Evolutionary conservation across 2,888 invertebrate species (phyloP).

Genomic region (Pachymerium ferrugineum): DNA sequence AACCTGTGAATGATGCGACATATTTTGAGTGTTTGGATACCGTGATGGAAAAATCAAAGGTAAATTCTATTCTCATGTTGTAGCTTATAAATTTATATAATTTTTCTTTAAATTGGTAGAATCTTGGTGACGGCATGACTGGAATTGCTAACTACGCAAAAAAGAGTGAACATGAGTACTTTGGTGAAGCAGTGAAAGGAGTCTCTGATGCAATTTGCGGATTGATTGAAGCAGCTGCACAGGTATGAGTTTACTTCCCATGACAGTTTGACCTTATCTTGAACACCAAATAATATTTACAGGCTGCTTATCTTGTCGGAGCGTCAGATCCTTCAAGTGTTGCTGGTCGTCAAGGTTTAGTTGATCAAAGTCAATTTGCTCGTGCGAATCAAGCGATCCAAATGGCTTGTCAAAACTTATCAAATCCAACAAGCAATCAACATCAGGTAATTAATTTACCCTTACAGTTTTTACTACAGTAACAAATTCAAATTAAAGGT

Average conservation of each 20-base stretch:
- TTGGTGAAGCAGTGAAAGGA: slow-evolving; percentile 73
- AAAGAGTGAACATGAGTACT: slow-evolving; percentile 74
- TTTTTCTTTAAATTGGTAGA: slow-evolving; percentile 40
- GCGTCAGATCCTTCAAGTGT: slow-evolving; percentile 85
- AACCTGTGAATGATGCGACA: slow-evolving; percentile 78
- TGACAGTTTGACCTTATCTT: background rate
- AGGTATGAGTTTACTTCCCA: slow-evolving; percentile 48
- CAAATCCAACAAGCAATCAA: slow-evolving; percentile 65
- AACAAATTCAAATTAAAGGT: slow-evolving; percentile 54
- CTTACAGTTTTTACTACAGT: slow-evolving; percentile 40
- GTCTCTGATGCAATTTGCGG: slow-evolving; percentile 86
- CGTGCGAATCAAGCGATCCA: slow-evolving; percentile 86
- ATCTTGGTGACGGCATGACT: slow-evolving; percentile 69
- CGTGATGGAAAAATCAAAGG: slow-evolving; percentile 79
- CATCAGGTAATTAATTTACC: slow-evolving; percentile 55
- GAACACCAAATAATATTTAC: slow-evolving; percentile 34
- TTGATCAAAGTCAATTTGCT: slow-evolving; percentile 80
- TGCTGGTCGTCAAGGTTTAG: slow-evolving; percentile 79
- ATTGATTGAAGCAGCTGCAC: slow-evolving; percentile 86
- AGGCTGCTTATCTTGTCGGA: slow-evolving; percentile 87
- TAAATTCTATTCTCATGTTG: slow-evolving; percentile 30
- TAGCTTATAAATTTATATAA: background rate
- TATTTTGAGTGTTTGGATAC: slow-evolving; percentile 91
- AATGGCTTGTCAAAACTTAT: slow-evolving; percentile 73
- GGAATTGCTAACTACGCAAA: slow-evolving; percentile 91